Conservation (phyloP, 2,113 vertebrate species). For the Phalacrocorax aristotelis region DNA sequence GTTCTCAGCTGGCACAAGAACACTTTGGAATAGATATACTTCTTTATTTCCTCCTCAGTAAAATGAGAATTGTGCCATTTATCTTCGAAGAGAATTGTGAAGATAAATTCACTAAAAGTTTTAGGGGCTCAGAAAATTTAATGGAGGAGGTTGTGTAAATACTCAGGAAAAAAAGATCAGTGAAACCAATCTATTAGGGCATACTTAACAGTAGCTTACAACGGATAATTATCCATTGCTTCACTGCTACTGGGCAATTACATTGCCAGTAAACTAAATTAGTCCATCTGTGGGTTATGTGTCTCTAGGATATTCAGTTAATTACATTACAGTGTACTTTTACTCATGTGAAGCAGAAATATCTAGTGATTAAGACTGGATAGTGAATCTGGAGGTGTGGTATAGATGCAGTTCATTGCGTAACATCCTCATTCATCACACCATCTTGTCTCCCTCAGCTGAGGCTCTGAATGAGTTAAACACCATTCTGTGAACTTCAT, state of each 20-base stretch:
- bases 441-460: not conserved
- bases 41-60: not conserved
- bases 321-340: conserved; percentile 38
- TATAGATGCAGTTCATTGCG: not conserved
- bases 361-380: not conserved
- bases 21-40: not conserved
- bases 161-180: not conserved
- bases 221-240: conserved; percentile 37
- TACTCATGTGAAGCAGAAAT: conserved; percentile 3
- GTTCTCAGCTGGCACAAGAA: not conserved
- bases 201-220: conserved; percentile 11
- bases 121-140: not conserved
- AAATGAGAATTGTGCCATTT: not conserved
- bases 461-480: not conserved
- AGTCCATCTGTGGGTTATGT: conserved; percentile 44
- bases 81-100: not conserved
- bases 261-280: conserved; percentile 36
- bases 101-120: not conserved
- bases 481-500: not conserved
- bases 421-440: not conserved
- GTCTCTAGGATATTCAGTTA: conserved; percentile 41
- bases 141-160: not conserved
- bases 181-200: conserved; percentile 15
- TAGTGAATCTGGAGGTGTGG: not conserved
- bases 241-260: conserved; percentile 40